phyloP scores from a whole-genome alignment of 2,888 invertebrate species.

The Orchesellides sinensis region DNA sequence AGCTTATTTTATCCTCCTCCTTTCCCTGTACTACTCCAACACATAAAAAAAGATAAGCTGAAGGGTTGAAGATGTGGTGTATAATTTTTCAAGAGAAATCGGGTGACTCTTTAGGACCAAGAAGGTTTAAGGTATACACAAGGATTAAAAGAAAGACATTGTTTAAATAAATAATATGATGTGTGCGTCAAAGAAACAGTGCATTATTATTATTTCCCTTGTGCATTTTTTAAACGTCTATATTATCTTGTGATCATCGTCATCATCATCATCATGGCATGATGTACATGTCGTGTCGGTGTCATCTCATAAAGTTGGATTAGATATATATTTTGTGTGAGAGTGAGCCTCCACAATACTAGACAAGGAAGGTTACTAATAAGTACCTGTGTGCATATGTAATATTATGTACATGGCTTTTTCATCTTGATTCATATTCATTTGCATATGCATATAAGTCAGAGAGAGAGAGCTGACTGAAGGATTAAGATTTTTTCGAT shows the following conservation, averaged over 20 bases:
- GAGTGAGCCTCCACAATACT: background rate
- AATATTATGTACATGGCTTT: background rate
- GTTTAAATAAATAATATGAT: background rate
- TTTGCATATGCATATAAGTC: background rate
- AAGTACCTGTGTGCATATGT: too few species aligned
- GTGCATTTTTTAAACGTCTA: background rate
- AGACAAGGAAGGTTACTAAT: background rate
- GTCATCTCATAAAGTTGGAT: slow-evolving; percentile 38
- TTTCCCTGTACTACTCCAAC: background rate
- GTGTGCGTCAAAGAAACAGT: background rate
- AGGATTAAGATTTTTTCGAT: background rate
- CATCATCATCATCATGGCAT: background rate
- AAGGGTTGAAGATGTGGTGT: background rate
- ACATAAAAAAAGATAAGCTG: background rate
- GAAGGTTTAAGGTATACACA: background rate
- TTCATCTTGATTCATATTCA: background rate
- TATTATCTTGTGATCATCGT: background rate
- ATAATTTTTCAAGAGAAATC: background rate
- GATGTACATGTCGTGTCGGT: slow-evolving; percentile 20
- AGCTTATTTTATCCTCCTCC: background rate
- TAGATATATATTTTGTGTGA: background rate
- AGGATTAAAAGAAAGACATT: slow-evolving; percentile 6
- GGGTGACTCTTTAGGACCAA: background rate
- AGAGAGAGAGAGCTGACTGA: background rate
- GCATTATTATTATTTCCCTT: background rate